A percentile compares a stretch with the other conserved stretches of the same genome.
Conservation (phyloP, 2,113 vertebrate species). For the Brachyhypopomus occidentalis region DNA sequence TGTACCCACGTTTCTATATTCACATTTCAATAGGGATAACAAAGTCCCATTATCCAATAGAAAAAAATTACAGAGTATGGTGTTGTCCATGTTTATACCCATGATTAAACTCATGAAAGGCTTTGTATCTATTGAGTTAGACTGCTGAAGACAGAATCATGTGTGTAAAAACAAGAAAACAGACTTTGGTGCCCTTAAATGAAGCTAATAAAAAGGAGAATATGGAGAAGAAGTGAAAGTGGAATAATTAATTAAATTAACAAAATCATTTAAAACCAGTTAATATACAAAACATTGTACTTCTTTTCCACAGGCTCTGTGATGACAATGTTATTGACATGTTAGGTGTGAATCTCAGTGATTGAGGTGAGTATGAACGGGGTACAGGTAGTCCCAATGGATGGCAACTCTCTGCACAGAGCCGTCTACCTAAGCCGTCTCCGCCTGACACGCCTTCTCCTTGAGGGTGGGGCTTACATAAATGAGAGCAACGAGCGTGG, state of each 20-base stretch:
- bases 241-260: background rate
- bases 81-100: too few relatives aligned
- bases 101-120: too few relatives aligned
- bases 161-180: background rate
- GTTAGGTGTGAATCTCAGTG: conserved; percentile 5
- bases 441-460: conserved; percentile 85
- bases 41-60: too few relatives aligned
- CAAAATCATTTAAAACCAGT: background rate
- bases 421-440: conserved; percentile 88
- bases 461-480: conserved; percentile 90
- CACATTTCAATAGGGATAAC: background rate
- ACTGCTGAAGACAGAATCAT: too few relatives aligned
- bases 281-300: background rate
- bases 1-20: background rate
- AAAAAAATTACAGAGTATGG: too few relatives aligned
- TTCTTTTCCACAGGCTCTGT: conserved; percentile 32
- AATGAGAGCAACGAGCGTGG: conserved; percentile 90
- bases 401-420: conserved; percentile 85
- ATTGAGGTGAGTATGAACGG: conserved; percentile 62
- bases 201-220: background rate
- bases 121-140: too few relatives aligned
- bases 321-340: background rate
- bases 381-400: conserved; percentile 61
- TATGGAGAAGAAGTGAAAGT: background rate
- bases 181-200: background rate